A percentile compares a stretch with the other conserved stretches of the same genome.
phyloP scores from a whole-genome alignment of 2,888 invertebrate genomes.

The Pterobdella sp. region DNA sequence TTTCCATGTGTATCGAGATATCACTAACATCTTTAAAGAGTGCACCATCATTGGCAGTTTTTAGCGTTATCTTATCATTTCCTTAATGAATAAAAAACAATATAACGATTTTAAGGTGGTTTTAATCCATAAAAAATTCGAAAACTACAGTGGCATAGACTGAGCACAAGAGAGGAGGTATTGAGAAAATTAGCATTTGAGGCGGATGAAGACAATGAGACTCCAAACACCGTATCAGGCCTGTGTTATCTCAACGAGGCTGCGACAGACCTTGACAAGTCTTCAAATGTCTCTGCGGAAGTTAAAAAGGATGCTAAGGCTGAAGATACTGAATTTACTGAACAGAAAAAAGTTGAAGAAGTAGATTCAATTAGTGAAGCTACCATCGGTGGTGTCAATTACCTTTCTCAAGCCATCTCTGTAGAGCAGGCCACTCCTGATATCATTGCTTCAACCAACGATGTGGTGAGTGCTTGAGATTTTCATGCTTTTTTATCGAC shows the following conservation, averaged over 20 bases:
- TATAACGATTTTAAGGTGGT: too few relatives aligned
- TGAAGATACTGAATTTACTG: not conserved
- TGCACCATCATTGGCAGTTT: too few relatives aligned
- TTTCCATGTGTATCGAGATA: too few relatives aligned
- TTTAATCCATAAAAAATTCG: not conserved
- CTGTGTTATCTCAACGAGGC: constrained; percentile 88
- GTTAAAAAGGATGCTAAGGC: not conserved
- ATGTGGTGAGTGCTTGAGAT: not conserved
- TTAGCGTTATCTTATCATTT: too few relatives aligned
- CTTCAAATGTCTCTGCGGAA: not conserved
- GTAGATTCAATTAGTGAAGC: not conserved
- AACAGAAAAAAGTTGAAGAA: not conserved
- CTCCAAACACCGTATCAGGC: not conserved
- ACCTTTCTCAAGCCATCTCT: not conserved
- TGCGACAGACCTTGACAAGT: constrained; percentile 22
- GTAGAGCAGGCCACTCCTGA: constrained; percentile 19
- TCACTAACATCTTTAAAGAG: too few relatives aligned
- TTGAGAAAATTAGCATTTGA: constrained; percentile 67
- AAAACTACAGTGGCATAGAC: constrained; percentile 59
- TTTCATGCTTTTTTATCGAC: not conserved
- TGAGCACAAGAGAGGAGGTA: constrained; percentile 86
- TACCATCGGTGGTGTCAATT: not conserved
- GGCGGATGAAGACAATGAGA: constrained; percentile 41
- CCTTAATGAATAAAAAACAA: too few relatives aligned
- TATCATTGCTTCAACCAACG: constrained; percentile 18